Evolutionary conservation across 2,888 invertebrate species (phyloP).

Genomic region (Hermodice carunculata): DNA sequence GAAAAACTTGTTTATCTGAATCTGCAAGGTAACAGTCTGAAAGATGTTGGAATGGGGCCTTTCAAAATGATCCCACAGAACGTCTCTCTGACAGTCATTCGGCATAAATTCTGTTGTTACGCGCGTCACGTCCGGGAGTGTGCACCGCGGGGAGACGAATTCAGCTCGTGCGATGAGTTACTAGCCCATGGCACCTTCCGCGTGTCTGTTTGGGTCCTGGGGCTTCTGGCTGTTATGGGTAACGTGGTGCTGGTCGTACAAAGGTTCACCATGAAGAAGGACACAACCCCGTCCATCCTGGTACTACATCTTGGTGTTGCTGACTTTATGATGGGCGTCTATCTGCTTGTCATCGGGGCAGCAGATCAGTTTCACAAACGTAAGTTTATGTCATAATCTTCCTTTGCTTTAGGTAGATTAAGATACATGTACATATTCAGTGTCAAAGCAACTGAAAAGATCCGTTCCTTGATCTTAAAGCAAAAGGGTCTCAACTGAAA

Average conservation of each 20-base stretch:
- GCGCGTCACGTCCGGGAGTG: constrained; percentile 7
- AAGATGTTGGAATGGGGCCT: neutral
- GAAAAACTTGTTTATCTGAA: neutral
- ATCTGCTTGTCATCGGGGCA: constrained; percentile 13
- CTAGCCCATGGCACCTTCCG: neutral
- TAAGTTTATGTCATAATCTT: too few species aligned
- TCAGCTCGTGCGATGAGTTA: constrained; percentile 16
- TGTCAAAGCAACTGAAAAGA: too few species aligned
- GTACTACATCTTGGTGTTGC: constrained; percentile 22
- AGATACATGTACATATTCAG: too few species aligned
- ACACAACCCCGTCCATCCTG: constrained; percentile 20
- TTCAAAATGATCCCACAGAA: too few species aligned
- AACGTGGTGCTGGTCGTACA: constrained; percentile 11
- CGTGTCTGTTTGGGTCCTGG: constrained; percentile 6
- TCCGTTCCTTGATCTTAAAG: too few species aligned
- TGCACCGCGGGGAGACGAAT: constrained; percentile 14
- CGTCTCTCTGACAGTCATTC: neutral
- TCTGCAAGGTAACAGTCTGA: neutral
- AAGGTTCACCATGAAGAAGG: constrained; percentile 23
- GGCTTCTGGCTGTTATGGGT: constrained; percentile 7
- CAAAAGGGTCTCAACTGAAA: too few species aligned
- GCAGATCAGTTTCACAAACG: constrained; percentile 17
- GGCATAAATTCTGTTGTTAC: constrained; percentile 13
- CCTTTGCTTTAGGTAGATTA: too few species aligned
- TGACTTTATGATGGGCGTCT: constrained; percentile 21